phyloP scores from a whole-genome alignment of 2,797 vertebrate species.

The Discoglossus pictus region DNA sequence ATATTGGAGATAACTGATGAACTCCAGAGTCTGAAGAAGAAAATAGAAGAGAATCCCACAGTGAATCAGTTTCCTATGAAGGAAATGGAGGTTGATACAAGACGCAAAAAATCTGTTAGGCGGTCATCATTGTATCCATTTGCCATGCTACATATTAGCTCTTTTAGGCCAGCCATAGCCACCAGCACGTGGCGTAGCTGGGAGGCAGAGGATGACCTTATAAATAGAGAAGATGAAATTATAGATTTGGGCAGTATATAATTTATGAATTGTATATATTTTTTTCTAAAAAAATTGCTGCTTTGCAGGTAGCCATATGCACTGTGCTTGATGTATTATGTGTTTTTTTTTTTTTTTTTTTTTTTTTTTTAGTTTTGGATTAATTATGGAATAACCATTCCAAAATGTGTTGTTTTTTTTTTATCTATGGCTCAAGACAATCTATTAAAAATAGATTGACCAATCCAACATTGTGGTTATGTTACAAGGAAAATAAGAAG shows the following conservation, averaged over 20 bases:
- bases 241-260: constrained; percentile 66
- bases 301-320: background rate
- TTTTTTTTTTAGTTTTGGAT: constrained; percentile 1
- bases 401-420: background rate
- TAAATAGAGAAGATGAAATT: constrained; percentile 78
- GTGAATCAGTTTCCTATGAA: constrained; percentile 45
- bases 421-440: constrained; percentile 1
- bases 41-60: constrained; percentile 62
- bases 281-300: background rate
- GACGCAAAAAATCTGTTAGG: constrained; percentile 66
- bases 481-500: constrained; percentile 1
- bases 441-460: constrained; percentile 11
- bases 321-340: constrained; percentile 20
- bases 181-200: constrained; percentile 77
- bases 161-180: constrained; percentile 77
- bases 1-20: constrained; percentile 76
- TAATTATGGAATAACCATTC: too few relatives aligned
- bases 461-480: constrained; percentile 4
- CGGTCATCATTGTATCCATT: constrained; percentile 83
- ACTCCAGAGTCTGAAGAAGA: constrained; percentile 72
- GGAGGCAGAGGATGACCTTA: constrained; percentile 74
- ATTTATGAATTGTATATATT: background rate
- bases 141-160: constrained; percentile 70
- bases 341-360: constrained; percentile 31
- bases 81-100: constrained; percentile 29